A percentile compares a stretch with the other conserved stretches of the same genome.
Evolutionary conservation across 2,113 vertebrate species (phyloP).

Genomic region (Ictidomys tridecemlineatus): DNA sequence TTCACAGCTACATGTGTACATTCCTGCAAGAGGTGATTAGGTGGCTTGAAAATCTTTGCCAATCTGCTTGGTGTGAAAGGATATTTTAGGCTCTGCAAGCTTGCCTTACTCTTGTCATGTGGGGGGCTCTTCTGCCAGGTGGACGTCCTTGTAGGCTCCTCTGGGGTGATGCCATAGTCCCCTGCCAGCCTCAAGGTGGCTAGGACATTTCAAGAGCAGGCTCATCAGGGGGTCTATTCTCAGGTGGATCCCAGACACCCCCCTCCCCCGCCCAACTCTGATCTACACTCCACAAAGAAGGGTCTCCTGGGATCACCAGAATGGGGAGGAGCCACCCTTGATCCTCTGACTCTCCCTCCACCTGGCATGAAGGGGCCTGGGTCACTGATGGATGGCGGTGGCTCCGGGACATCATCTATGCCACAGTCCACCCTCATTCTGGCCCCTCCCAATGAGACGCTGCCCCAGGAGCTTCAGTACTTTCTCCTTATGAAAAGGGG

Average conservation of each 20-base stretch:
- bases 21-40: neutral
- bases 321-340: neutral
- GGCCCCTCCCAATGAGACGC: neutral
- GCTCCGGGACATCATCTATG: neutral
- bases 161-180: neutral
- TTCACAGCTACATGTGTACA: neutral
- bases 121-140: neutral
- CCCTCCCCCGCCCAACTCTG: neutral
- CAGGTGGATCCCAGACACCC: neutral
- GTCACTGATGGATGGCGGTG: too few relatives aligned
- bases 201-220: neutral
- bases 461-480: neutral
- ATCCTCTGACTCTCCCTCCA: neutral
- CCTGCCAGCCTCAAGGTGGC: neutral
- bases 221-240: neutral
- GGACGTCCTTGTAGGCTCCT: neutral
- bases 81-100: neutral
- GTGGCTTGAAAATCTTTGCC: neutral
- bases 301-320: neutral
- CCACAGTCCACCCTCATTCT: neutral
- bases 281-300: neutral
- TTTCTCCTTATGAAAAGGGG: neutral
- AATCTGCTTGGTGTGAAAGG: neutral
- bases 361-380: neutral
- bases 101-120: fast-evolving